Percentiles rank a stretch among this genome's conserved stretches.
Conservation (phyloP, 2,113 vertebrate genomes). For the Paracyprichromis sp. region DNA sequence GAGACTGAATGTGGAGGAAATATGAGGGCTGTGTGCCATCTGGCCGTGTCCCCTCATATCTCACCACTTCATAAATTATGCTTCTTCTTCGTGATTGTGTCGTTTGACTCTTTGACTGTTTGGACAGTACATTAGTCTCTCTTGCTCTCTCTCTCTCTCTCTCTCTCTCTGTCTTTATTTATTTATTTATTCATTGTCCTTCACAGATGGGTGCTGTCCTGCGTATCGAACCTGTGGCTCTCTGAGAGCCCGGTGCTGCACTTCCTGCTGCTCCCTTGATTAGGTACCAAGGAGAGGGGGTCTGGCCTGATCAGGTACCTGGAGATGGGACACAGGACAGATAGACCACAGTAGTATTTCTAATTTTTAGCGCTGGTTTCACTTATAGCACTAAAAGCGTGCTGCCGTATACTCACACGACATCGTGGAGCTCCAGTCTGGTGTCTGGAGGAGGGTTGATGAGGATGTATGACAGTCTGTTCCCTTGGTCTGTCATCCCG, state of each 20-base stretch:
- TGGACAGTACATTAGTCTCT: not conserved
- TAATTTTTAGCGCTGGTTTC: not conserved
- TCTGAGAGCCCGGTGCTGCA: conserved; percentile 62
- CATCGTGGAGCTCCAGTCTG: conserved; percentile 77
- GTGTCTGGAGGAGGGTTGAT: conserved; percentile 80
- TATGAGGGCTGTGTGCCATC: not conserved
- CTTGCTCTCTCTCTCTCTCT: not conserved
- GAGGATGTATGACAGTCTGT: conserved; percentile 80
- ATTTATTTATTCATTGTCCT: not conserved
- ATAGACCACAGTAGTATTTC: not conserved
- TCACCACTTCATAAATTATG: not conserved
- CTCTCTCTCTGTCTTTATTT: not conserved
- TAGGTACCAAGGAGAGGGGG: conserved; percentile 73
- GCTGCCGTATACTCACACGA: conserved; percentile 69
- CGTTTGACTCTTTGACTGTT: not conserved
- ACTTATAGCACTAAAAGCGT: not conserved
- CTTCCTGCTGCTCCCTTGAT: conserved; percentile 65
- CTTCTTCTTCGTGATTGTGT: not conserved
- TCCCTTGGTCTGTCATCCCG: conserved; percentile 78
- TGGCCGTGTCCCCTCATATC: not conserved
- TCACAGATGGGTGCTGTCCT: conserved; percentile 79
- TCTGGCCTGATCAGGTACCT: conserved; percentile 80
- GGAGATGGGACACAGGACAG: not conserved
- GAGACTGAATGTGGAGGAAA: not conserved
- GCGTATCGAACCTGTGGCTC: conserved; percentile 67